Percentiles rank a stretch among this genome's conserved stretches.
phyloP scores from a whole-genome alignment of 2,888 invertebrate species.

The Mamestra brassicae region DNA sequence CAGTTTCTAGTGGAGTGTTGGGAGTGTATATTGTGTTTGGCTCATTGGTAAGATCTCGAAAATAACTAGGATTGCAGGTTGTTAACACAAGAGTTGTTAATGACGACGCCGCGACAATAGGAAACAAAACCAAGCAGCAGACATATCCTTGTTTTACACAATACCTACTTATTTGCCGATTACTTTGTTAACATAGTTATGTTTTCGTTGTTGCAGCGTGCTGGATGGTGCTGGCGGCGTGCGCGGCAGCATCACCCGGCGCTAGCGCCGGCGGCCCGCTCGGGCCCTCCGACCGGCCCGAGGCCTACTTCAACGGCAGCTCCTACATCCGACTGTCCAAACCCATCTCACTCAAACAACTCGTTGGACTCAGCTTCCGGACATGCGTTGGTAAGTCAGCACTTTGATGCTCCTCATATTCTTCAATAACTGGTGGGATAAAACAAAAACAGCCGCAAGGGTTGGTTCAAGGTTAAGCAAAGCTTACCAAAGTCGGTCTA shows the following conservation, averaged over 20 bases:
- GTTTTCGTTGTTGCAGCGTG: slow-evolving; percentile 70
- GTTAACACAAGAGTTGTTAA: not conserved
- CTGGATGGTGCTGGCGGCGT: slow-evolving; percentile 67
- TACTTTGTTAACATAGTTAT: not conserved
- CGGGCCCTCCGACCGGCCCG: slow-evolving; percentile 92
- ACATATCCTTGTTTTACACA: not conserved
- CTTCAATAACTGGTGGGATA: not conserved
- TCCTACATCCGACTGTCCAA: slow-evolving; percentile 94
- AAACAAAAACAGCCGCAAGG: no score
- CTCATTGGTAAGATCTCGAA: not conserved
- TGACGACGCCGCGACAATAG: not conserved
- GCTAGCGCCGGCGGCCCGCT: slow-evolving; percentile 78
- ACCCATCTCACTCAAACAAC: slow-evolving; percentile 94
- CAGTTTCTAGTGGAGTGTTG: slow-evolving; percentile 3
- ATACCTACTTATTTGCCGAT: no score
- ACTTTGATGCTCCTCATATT: not conserved
- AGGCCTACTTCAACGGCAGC: slow-evolving; percentile 96
- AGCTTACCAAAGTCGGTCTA: no score
- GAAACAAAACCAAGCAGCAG: not conserved
- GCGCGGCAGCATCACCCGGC: slow-evolving; percentile 65
- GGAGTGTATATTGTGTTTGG: not conserved
- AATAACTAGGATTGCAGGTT: not conserved
- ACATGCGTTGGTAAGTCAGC: slow-evolving; percentile 93
- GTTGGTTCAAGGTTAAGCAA: no score
- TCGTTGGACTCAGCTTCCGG: slow-evolving; percentile 95